Conservation (phyloP, 2,797 vertebrate species). For the Cichlasoma orientale region DNA sequence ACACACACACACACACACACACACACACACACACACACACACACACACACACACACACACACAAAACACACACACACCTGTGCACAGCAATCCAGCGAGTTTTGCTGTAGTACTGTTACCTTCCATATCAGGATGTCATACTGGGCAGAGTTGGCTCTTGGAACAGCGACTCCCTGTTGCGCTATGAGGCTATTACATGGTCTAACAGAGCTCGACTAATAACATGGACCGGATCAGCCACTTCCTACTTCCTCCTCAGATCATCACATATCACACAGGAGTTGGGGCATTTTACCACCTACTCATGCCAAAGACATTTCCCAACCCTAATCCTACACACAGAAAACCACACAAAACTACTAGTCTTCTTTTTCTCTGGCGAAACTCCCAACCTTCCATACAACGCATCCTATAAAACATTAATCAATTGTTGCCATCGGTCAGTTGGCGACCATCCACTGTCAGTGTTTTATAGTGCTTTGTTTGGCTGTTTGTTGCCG, state of each 20-base stretch:
- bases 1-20: constrained; percentile 26
- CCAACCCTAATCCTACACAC: constrained; percentile 56
- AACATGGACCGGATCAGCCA: constrained; percentile 81
- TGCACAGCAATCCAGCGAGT: constrained; percentile 68
- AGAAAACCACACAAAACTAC: constrained; percentile 30
- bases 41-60: constrained; percentile 48
- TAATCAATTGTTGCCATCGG: constrained; percentile 62
- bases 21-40: constrained; percentile 46
- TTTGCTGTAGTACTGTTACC: constrained; percentile 64
- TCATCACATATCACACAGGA: constrained; percentile 76
- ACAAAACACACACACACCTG: constrained; percentile 57
- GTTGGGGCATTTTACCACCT: constrained; percentile 65
- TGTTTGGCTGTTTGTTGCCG: constrained; percentile 70
- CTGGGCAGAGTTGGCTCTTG: constrained; percentile 73
- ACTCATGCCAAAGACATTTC: constrained; percentile 67
- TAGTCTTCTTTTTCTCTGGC: constrained; percentile 1
- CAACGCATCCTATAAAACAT: constrained; percentile 39
- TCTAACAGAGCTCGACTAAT: constrained; percentile 86
- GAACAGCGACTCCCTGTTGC: constrained; percentile 81
- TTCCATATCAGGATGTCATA: constrained; percentile 80
- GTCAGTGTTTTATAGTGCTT: constrained; percentile 64
- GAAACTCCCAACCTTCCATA: constrained; percentile 20
- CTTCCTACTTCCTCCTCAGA: constrained; percentile 78
- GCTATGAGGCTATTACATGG: constrained; percentile 84
- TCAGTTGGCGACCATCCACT: constrained; percentile 64